A percentile compares a stretch with the other conserved stretches of the same genome.
phyloP scores from a whole-genome alignment of 1,140 invertebrate genomes.

The Adoxophyes honmai region DNA sequence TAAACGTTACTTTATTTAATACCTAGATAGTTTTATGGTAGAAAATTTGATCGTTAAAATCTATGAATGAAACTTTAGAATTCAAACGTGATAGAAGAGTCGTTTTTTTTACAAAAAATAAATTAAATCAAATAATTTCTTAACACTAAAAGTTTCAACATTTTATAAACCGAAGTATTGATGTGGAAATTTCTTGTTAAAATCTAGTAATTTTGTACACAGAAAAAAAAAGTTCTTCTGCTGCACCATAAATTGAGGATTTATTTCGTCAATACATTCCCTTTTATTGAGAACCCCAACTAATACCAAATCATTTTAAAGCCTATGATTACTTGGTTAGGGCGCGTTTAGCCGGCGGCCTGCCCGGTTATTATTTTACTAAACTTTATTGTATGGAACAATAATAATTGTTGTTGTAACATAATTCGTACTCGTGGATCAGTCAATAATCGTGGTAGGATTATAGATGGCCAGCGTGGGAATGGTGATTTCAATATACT shows the following conservation, averaged over 20 bases:
- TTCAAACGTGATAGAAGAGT: no score
- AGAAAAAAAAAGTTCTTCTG: no score
- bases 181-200: no score
- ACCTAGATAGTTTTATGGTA: no score
- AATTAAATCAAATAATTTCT: no score
- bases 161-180: no score
- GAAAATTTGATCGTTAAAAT: no score
- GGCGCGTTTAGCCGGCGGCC: conserved; percentile 28
- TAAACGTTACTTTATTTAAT: no score
- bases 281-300: conserved; percentile 19
- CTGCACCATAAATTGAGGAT: not conserved
- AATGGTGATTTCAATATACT: not conserved
- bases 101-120: no score
- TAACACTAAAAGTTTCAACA: no score
- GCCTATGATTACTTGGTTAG: conserved; percentile 39
- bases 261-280: conserved; percentile 3
- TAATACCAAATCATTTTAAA: conserved; percentile 29
- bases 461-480: not conserved
- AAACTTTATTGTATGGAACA: conserved; percentile 22
- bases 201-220: no score
- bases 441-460: conserved; percentile 5
- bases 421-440: conserved; percentile 9
- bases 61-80: no score
- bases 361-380: conserved; percentile 17
- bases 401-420: conserved; percentile 21